These are phyloP conservation scores for Apocheima hispidaria DNA, from an alignment of 2,888 invertebrate genomes.

Conservation along the genomic window DNA sequence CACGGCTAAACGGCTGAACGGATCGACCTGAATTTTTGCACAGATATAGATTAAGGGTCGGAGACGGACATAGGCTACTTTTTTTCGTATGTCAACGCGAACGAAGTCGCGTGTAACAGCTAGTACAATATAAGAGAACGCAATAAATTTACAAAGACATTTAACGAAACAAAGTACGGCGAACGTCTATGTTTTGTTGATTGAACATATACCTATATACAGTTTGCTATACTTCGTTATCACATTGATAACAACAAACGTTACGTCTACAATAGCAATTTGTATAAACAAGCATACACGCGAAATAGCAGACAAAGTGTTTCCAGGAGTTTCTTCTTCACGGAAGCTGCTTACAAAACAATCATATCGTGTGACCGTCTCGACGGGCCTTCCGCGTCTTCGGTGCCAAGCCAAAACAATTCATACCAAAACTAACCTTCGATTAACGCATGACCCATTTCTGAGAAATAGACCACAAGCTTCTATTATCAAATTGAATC, in stretches of 20 bases:
- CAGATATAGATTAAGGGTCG: no score
- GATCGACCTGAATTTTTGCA: no score
- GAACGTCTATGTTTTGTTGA: no score
- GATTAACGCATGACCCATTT: not conserved
- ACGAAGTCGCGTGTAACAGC: no score
- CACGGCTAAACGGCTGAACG: no score
- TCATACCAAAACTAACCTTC: conserved; percentile 14
- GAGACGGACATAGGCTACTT: no score
- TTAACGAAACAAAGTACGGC: no score
- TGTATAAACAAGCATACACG: conserved; percentile 33
- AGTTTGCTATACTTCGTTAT: no score
- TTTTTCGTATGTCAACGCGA: no score
- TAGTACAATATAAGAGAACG: no score
- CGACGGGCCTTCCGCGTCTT: conserved; percentile 36
- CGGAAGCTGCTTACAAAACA: conserved; percentile 57
- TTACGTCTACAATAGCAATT: conserved; percentile 20
- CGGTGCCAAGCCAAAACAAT: conserved; percentile 24
- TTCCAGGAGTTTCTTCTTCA: conserved; percentile 58
- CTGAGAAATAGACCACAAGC: conserved; percentile 9
- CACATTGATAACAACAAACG: not conserved
- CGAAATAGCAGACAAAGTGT: conserved; percentile 45
- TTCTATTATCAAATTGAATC: conserved; percentile 43
- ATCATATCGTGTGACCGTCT: conserved; percentile 60
- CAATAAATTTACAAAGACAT: no score
- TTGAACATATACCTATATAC: no score